phyloP scores from a whole-genome alignment of 2,113 vertebrate genomes.

The Myotis brandtii region DNA sequence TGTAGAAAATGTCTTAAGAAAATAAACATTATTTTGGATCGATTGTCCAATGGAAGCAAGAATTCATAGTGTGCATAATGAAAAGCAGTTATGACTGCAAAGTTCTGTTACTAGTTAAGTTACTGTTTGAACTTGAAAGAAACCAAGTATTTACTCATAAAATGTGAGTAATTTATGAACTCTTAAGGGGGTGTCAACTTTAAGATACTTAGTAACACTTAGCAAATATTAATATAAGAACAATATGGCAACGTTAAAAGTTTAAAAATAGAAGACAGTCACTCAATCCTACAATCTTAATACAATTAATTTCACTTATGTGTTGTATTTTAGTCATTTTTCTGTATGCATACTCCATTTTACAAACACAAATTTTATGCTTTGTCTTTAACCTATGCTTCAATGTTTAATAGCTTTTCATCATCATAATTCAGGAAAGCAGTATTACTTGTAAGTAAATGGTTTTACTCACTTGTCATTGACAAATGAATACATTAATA shows the following conservation, averaged over 20 bases:
- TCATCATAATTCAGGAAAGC: background rate
- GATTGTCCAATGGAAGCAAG: background rate
- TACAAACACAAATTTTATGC: background rate
- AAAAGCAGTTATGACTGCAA: background rate
- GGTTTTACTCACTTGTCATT: slow-evolving; percentile 95
- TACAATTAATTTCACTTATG: background rate
- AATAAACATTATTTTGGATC: background rate
- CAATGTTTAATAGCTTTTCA: background rate
- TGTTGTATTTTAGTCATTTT: background rate
- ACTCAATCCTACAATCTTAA: background rate
- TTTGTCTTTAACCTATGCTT: slow-evolving; percentile 8
- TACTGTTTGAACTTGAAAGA: slow-evolving; percentile 8
- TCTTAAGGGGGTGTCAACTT: background rate
- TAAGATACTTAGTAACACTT: background rate
- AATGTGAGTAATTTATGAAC: background rate
- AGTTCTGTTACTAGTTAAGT: background rate
- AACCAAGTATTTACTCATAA: background rate
- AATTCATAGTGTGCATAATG: background rate
- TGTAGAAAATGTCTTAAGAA: background rate
- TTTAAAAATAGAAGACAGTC: background rate
- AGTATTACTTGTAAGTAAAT: accelerated
- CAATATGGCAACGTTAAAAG: background rate
- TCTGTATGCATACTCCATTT: background rate
- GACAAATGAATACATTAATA: slow-evolving; percentile 99
- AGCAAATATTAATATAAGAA: background rate